Evolutionary conservation across 2,888 invertebrate genomes (phyloP), one percentile per base, ranked within the genome.

Genomic region (Leucophora obtusa): DNA sequence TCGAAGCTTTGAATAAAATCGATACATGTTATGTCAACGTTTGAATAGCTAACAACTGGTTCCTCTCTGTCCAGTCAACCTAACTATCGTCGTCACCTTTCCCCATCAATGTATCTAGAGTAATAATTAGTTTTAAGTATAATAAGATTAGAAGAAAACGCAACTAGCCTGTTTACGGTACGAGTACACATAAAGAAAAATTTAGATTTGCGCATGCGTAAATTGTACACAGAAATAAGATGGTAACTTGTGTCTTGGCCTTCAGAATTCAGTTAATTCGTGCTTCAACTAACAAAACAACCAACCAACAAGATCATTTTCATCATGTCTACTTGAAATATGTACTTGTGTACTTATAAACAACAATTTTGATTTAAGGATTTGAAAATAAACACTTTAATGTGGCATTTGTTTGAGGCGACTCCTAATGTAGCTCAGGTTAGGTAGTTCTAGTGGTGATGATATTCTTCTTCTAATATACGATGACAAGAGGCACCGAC

Each of bases 321-420:
- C n/a, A 47, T 47, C 5, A 47, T 47, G n/a, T 47, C 43, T 47
- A n/a, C 43, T 47, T 14, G 6, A 6, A 2, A n/a, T 14, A 47
- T n/a, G 7, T 47, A 47, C 43, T n/a, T 14, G 3, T 14, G n/a
- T 47, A 47, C 14, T 14, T n/a, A n/a, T 5, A 38, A 38, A 3
- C 11, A 47, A n/a, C n/a, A 47, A n/a, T n/a, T 56, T 43, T 56
- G 66, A n/a, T 56, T 66, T 56, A 66, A 54, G 54, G 56, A 66
- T 53, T 43, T 35, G 43, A 66, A 66, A 66, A 66, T 35, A 9
- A 43, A 15, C 54, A 3, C 54, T 47, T 47, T n/a, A 47, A 14
- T n/a, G 7, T 47, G 43, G 43, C 14, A 47, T 47, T 38, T 14
- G 3, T 47, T 15, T 10, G n/a, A 43, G 47, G 24, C 15, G 9